Percentiles rank a stretch among this genome's conserved stretches.
Conservation (phyloP, 1,140 invertebrate species). For the Drosophila aff. region DNA sequence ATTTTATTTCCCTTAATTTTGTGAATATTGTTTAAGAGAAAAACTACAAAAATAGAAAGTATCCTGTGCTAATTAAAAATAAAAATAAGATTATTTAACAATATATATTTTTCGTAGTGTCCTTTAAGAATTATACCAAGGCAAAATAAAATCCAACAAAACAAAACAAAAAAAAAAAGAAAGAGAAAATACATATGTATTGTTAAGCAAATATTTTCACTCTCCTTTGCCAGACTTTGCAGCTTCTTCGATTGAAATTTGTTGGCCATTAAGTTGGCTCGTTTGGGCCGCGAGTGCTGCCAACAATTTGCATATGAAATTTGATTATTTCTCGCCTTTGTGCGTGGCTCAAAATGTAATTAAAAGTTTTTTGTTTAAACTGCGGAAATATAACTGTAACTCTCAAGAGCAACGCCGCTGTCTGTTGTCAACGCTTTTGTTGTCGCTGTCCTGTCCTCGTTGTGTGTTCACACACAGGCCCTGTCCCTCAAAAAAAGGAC, state of each 20-base stretch:
- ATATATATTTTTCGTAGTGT: neutral
- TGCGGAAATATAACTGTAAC: constrained; percentile 58
- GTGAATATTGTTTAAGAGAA: too few species aligned
- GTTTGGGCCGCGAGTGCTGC: constrained; percentile 47
- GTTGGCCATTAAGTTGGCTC: constrained; percentile 76
- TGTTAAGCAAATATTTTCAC: constrained; percentile 68
- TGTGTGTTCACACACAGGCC: constrained; percentile 6
- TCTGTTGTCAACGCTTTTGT: constrained; percentile 41
- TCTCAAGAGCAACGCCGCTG: constrained; percentile 45
- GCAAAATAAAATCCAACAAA: neutral
- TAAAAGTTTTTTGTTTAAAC: constrained; percentile 77
- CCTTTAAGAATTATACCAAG: neutral
- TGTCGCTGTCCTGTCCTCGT: constrained; percentile 15
- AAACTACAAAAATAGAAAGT: too few species aligned
- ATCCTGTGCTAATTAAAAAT: neutral
- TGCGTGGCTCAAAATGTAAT: constrained; percentile 67
- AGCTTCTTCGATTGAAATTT: constrained; percentile 71
- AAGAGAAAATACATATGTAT: neutral
- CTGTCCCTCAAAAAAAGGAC: constrained; percentile 13
- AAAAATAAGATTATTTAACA: too few species aligned
- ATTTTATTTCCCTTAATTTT: too few species aligned
- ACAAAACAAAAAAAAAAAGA: neutral
- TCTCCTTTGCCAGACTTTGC: constrained; percentile 33
- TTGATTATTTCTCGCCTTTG: constrained; percentile 38
- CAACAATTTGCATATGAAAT: constrained; percentile 78